Conservation (phyloP, 2,797 vertebrate species). For the Cyclopterus lumpus region DNA sequence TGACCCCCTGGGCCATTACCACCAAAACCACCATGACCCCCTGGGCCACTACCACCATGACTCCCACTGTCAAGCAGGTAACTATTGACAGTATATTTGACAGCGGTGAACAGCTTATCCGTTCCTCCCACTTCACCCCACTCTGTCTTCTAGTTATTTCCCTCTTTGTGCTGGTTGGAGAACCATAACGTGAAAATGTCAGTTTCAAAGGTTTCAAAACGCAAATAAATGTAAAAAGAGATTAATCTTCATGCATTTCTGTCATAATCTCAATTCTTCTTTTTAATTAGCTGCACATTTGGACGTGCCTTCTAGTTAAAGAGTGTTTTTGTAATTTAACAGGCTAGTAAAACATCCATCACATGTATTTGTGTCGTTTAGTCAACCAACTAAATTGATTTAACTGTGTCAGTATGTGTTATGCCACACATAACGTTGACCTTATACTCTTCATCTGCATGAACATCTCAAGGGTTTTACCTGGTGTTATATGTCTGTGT, state of each 20-base stretch:
- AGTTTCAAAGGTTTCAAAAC: no score
- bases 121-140: constrained; percentile 8
- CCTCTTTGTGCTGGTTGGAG: neutral
- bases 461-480: no score
- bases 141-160: constrained; percentile 14
- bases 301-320: neutral
- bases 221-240: no score
- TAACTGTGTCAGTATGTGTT: neutral
- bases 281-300: neutral
- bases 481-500: neutral
- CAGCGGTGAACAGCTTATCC: constrained; percentile 19
- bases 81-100: constrained; percentile 14
- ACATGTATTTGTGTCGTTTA: neutral
- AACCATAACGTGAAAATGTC: neutral
- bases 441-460: neutral
- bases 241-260: no score
- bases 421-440: neutral
- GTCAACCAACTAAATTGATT: neutral
- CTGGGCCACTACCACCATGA: no score
- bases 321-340: neutral
- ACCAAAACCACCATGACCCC: neutral
- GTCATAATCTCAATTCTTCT: no score
- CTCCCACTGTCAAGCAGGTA: no score
- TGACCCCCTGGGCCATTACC: accelerated
- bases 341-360: neutral